Base-by-base conservation (phyloP, 2,113 vertebrate genomes). In the Bostrychus sinensis region DNA sequence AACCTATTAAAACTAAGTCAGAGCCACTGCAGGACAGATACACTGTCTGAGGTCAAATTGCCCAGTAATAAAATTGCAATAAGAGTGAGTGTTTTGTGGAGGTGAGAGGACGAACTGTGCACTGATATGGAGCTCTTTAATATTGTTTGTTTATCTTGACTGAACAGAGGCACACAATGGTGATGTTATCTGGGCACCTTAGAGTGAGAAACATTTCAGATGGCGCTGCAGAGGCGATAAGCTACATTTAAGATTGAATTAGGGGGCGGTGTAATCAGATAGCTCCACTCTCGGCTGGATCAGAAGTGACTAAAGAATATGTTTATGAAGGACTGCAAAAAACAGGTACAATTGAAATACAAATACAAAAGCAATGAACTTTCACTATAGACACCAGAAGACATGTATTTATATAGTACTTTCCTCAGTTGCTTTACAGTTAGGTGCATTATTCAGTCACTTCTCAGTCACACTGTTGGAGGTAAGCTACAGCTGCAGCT, bases 91-190 rank as follows among this genome's bases (percentile, higher is more conserved):
- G 64, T 34, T 12, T 23, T 20, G 30, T 66, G 64, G 57, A 57
- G 38, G 58, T 59, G 43, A 72, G 68, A 65, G 55, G 57, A 71
- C 12, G 50, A 25, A 57, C 17, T 54, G 38, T 39, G 64, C 28
- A 56, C 65, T 75, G 87, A 80, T 79, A 83, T 1, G 45, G 60
- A 62, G 37, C 46, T 86, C 70, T 78, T 77, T 78, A 78, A 79
- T 89, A 89, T 86, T 87, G 77, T 80, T 81, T 79, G 66, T 88
- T 86, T 89, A 90, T 88, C 81, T 86, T 69, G n/a, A 30, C 65
- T 11, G 57, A 82, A 78, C 80, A 81, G 75, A 73, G 25, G 58
- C 19, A 3, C 72, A 81, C 85, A 73, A 78, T 78, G 61, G 63
- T 76, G 84, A 88, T 81, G 38, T 11, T 85, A 89, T 90, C 87